Evolutionary conservation across 2,888 invertebrate species (phyloP).

Genomic region (Chaetogeoica ovagalla): DNA sequence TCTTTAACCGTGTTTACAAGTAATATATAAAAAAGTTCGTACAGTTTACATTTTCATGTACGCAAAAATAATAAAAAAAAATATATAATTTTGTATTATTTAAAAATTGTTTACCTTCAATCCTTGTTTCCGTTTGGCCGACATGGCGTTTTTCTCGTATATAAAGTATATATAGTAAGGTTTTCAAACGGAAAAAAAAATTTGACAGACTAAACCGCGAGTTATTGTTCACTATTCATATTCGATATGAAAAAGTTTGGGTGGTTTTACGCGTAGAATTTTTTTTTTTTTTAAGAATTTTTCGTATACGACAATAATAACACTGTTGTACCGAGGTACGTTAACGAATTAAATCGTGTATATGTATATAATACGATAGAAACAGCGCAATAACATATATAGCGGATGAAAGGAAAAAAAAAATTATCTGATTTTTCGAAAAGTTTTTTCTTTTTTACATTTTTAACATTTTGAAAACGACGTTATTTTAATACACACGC

Average conservation of each 20-base stretch:
- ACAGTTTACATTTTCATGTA: not conserved
- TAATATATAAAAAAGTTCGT: not conserved
- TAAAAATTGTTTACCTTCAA: slow-evolving; percentile 23
- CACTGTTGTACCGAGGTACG: too few species aligned
- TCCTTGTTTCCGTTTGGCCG: slow-evolving; percentile 49
- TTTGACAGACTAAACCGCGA: too few species aligned
- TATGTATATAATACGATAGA: not conserved
- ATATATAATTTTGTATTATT: not conserved
- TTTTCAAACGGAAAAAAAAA: not conserved
- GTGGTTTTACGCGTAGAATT: too few species aligned
- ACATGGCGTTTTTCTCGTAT: slow-evolving; percentile 27
- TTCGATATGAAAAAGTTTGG: too few species aligned
- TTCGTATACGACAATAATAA: too few species aligned
- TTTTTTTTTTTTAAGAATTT: too few species aligned
- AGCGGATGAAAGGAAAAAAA: too few species aligned
- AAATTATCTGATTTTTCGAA: too few species aligned
- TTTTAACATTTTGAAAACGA: not conserved
- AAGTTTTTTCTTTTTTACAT: too few species aligned
- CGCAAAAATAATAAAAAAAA: not conserved
- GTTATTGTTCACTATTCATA: too few species aligned
- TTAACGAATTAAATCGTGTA: not conserved
- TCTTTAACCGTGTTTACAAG: too few species aligned
- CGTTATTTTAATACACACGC: not conserved
- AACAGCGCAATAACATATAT: not conserved
- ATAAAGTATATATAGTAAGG: not conserved